Evolutionary conservation across 2,797 vertebrate genomes (phyloP).

Genomic region (Sebastes hopkinsi): DNA sequence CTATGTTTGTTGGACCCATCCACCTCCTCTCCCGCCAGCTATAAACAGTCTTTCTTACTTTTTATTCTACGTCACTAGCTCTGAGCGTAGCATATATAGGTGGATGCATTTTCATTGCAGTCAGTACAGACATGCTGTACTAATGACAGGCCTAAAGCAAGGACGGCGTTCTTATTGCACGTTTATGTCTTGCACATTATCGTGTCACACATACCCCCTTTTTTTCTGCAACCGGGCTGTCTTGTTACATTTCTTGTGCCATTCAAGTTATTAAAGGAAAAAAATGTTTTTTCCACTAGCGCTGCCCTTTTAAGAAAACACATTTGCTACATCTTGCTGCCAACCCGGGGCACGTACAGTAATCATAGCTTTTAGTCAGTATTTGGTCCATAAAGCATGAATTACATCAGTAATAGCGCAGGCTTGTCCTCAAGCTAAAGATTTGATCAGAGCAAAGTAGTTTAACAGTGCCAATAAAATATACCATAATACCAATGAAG

Average conservation of each 20-base stretch:
- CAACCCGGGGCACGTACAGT: background rate
- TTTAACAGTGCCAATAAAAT: conserved; percentile 3
- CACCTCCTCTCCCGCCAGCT: no score
- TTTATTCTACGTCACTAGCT: no score
- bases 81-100: no score
- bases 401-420: conserved; percentile 16
- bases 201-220: no score
- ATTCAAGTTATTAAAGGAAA: conserved; percentile 5
- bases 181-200: no score
- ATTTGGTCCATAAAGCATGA: conserved; percentile 25
- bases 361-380: conserved; percentile 23
- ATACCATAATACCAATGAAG: background rate
- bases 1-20: no score
- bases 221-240: background rate
- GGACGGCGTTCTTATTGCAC: no score
- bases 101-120: no score
- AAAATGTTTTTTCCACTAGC: background rate
- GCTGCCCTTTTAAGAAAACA: background rate
- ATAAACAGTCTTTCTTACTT: no score
- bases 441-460: background rate
- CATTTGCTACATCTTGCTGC: background rate
- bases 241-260: background rate
- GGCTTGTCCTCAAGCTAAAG: conserved; percentile 3
- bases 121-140: no score
- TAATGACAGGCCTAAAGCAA: no score